Conservation (phyloP, 2,888 invertebrate genomes). For the Melitaea athalia region DNA sequence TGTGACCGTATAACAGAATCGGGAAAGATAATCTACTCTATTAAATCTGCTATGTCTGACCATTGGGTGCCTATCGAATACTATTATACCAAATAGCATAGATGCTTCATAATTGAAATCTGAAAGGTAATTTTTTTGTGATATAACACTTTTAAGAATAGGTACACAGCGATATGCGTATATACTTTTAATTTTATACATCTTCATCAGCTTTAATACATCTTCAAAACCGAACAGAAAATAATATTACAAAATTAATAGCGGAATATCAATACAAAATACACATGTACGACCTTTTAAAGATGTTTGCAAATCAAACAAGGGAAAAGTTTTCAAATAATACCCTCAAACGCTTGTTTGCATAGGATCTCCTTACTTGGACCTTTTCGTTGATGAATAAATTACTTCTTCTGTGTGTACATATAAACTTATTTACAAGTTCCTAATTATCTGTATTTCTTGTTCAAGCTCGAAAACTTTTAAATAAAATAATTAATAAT, state of each 20-base stretch:
- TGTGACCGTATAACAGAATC: constrained; percentile 30
- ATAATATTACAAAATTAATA: not conserved
- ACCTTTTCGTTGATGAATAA: constrained; percentile 6
- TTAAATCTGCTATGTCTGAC: constrained; percentile 27
- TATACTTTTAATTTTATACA: too few species aligned
- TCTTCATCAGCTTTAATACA: too few species aligned
- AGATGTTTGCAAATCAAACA: constrained; percentile 3
- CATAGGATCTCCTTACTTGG: not conserved
- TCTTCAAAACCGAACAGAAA: too few species aligned
- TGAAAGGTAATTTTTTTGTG: not conserved
- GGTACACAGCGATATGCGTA: not conserved
- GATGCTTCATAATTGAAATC: constrained; percentile 14
- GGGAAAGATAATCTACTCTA: constrained; percentile 22
- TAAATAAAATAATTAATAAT: too few species aligned
- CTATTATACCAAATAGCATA: constrained; percentile 14
- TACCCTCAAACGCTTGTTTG: not conserved
- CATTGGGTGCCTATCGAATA: constrained; percentile 17
- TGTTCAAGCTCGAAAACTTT: not conserved
- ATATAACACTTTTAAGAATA: too few species aligned
- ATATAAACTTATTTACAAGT: not conserved
- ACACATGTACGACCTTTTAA: constrained; percentile 5
- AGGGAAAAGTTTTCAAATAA: constrained; percentile 1
- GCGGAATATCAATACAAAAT: not conserved
- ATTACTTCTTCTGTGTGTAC: not conserved
- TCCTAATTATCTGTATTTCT: not conserved